phyloP scores from a whole-genome alignment of 2,888 invertebrate genomes.

The Leptopilina myrica region DNA sequence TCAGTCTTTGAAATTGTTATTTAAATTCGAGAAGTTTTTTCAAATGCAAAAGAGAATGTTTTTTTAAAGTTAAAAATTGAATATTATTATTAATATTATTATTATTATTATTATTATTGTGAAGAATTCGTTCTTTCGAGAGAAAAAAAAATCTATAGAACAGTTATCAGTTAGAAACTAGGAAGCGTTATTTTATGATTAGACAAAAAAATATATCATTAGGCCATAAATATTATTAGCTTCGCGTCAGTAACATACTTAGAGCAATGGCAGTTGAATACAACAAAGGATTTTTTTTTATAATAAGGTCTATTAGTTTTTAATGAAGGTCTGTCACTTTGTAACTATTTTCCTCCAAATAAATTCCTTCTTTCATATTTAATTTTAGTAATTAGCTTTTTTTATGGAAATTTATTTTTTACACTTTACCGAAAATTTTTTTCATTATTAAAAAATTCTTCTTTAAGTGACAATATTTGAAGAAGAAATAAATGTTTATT shows the following conservation, averaged over 20 bases:
- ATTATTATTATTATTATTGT: too few species aligned
- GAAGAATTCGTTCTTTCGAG: constrained; percentile 19
- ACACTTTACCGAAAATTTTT: too few species aligned
- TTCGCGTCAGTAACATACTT: constrained; percentile 25
- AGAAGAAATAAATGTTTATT: too few species aligned
- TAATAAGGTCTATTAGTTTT: constrained; percentile 5
- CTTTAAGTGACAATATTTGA: too few species aligned
- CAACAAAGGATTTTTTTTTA: neutral
- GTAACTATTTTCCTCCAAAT: neutral
- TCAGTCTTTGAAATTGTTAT: too few species aligned
- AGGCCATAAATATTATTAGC: constrained; percentile 22
- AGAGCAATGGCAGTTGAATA: constrained; percentile 36
- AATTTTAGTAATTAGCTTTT: too few species aligned
- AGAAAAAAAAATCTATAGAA: neutral
- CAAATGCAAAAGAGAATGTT: neutral
- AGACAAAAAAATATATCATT: constrained; percentile 23
- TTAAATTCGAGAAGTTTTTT: neutral
- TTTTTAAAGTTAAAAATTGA: neutral
- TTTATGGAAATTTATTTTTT: too few species aligned
- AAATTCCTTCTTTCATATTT: too few species aligned
- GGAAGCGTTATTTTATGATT: constrained; percentile 25
- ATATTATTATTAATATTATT: neutral
- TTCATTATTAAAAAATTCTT: too few species aligned
- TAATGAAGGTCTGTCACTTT: constrained; percentile 19
- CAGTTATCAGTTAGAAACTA: constrained; percentile 22